Evolutionary conservation across 2,797 vertebrate species (phyloP).

Genomic region (Malacoraja senta): DNA sequence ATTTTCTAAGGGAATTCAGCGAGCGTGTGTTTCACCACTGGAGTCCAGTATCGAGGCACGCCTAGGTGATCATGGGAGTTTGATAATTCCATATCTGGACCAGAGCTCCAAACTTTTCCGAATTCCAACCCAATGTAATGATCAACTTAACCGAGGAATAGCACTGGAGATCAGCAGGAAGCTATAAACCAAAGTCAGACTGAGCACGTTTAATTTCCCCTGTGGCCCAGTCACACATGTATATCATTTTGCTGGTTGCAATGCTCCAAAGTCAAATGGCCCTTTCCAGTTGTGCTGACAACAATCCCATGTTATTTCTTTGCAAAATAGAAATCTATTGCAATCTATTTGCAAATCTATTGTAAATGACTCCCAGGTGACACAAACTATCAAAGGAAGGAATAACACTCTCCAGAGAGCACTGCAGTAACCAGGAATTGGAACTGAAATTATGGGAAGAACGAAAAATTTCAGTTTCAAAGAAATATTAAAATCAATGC

Average conservation of each 20-base stretch:
- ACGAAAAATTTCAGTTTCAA: not conserved
- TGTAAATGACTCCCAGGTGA: conserved; percentile 2
- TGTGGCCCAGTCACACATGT: conserved; percentile 3
- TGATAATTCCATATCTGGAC: no score
- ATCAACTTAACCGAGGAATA: not conserved
- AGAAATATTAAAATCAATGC: not conserved
- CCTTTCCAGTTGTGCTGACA: not conserved
- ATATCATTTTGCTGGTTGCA: not conserved
- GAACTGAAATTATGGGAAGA: conserved; percentile 8
- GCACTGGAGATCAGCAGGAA: not conserved
- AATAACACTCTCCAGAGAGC: not conserved
- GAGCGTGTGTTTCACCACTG: no score
- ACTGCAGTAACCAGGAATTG: not conserved
- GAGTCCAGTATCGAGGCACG: no score
- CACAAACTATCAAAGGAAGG: not conserved
- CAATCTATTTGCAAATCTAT: not conserved
- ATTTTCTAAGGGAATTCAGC: no score
- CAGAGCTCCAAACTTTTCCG: no score
- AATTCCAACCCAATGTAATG: not conserved
- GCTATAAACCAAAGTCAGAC: not conserved
- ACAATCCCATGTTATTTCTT: not conserved
- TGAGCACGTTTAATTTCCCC: not conserved
- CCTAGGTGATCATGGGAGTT: no score
- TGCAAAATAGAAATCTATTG: no score
- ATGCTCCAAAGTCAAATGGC: not conserved